Percentiles rank a stretch among this genome's conserved stretches.
phyloP scores from a whole-genome alignment of 1,140 invertebrate species.

The Tetramorium alpestre region DNA sequence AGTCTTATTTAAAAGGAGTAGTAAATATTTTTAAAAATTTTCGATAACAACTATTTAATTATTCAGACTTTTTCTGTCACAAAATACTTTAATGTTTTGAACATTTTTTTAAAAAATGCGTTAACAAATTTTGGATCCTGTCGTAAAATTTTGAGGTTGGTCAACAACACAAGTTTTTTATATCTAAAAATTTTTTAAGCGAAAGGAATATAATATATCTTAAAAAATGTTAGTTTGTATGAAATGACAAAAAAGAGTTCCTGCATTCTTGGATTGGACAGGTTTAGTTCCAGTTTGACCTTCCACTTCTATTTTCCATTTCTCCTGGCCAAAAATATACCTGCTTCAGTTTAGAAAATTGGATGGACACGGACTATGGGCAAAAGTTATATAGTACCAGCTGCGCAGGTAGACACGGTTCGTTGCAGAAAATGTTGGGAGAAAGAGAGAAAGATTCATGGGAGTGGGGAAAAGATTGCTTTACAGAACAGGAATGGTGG shows the following conservation, averaged over 20 bases:
- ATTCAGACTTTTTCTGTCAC: neutral
- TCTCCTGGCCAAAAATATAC: neutral
- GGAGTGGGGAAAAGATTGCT: slow-evolving; percentile 21
- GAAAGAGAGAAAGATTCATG: slow-evolving; percentile 27
- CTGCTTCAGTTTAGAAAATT: slow-evolving; percentile 10
- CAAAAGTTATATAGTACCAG: neutral
- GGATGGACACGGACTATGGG: neutral
- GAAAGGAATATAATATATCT: neutral
- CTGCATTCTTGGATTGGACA: neutral
- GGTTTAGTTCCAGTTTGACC: neutral
- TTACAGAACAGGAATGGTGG: slow-evolving; percentile 28
- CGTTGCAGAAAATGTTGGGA: neutral
- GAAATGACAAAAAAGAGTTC: neutral
- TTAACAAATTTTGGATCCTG: neutral
- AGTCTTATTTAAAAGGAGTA: neutral
- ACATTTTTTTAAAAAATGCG: neutral
- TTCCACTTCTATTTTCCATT: neutral
- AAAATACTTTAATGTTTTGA: neutral
- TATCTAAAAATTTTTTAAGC: neutral
- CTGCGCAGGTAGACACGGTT: slow-evolving; percentile 49
- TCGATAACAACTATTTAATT: neutral
- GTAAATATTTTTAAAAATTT: neutral
- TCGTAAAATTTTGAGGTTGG: neutral
- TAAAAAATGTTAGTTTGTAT: neutral
- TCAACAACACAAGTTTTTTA: neutral